Evolutionary conservation across 2,113 vertebrate genomes (phyloP).

Genomic region (Cyanistes caeruleus): DNA sequence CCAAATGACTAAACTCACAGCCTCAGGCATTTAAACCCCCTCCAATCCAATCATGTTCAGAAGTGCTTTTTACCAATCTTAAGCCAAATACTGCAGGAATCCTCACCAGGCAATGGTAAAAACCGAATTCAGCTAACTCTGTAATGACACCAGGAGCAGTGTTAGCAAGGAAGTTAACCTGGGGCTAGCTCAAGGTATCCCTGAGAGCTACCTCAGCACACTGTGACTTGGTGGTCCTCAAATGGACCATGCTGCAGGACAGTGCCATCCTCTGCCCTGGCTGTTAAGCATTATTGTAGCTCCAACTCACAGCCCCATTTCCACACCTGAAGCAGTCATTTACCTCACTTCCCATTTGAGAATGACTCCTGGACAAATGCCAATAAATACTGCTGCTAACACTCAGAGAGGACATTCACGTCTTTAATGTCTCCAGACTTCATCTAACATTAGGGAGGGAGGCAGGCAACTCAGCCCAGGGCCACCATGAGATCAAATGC

Average conservation of each 20-base stretch:
- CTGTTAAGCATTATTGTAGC: not conserved
- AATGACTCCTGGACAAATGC: not conserved
- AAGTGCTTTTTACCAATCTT: not conserved
- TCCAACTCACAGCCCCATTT: not conserved
- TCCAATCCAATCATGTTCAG: not conserved
- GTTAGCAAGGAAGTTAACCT: not conserved
- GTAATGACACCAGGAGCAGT: fast-evolving
- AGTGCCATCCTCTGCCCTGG: not conserved
- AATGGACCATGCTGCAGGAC: fast-evolving
- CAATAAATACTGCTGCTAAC: not conserved
- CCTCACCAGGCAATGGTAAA: not conserved
- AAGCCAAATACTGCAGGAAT: not conserved
- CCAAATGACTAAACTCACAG: not conserved
- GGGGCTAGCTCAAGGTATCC: not conserved
- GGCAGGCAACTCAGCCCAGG: not conserved
- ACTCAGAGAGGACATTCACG: not conserved
- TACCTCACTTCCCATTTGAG: not conserved
- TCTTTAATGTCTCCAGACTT: not conserved
- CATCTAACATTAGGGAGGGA: not conserved
- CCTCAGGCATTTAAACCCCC: not conserved
- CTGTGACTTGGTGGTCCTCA: not conserved
- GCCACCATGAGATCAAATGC: not conserved
- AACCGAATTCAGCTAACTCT: not conserved
- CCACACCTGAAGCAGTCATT: fast-evolving
- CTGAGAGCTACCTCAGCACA: not conserved